phyloP scores from a whole-genome alignment of 2,797 vertebrate genomes.

The Enteromius afrohamiltoni region DNA sequence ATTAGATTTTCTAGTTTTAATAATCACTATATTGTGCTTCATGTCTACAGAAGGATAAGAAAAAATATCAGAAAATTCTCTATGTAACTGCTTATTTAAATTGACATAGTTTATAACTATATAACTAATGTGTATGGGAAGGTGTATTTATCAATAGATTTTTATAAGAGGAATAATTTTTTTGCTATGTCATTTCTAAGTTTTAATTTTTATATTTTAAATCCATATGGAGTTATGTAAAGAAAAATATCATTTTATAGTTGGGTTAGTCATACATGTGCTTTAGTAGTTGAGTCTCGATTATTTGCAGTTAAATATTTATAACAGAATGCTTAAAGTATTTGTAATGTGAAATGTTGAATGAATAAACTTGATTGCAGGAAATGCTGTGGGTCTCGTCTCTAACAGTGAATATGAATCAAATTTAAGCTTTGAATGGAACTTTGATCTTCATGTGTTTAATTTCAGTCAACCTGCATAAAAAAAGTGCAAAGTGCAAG shows the following conservation, averaged over 20 bases:
- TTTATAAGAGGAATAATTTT: conserved; percentile 98
- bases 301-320: conserved; percentile 99
- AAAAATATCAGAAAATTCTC: conserved; percentile 94
- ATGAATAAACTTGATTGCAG: conserved; percentile 99
- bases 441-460: not conserved
- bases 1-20: conserved; percentile 99
- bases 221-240: conserved; percentile 95
- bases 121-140: conserved; percentile 88
- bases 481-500: not conserved
- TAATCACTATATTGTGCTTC: conserved; percentile 98
- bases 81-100: conserved; percentile 98
- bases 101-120: conserved; percentile 99
- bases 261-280: conserved; percentile 99
- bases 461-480: not conserved
- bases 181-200: conserved; percentile 99
- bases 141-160: conserved; percentile 99
- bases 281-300: conserved; percentile 96
- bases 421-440: not conserved
- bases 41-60: conserved; percentile 97
- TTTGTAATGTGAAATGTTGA: conserved; percentile 99
- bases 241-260: conserved; percentile 99
- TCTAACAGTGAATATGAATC: not conserved
- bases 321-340: conserved; percentile 99
- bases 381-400: conserved; percentile 62
- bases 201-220: conserved; percentile 99